These are phyloP conservation scores for Phrynocephalus versicolor DNA, from an alignment of 2,113 vertebrate genomes.

Conservation along the genomic window DNA sequence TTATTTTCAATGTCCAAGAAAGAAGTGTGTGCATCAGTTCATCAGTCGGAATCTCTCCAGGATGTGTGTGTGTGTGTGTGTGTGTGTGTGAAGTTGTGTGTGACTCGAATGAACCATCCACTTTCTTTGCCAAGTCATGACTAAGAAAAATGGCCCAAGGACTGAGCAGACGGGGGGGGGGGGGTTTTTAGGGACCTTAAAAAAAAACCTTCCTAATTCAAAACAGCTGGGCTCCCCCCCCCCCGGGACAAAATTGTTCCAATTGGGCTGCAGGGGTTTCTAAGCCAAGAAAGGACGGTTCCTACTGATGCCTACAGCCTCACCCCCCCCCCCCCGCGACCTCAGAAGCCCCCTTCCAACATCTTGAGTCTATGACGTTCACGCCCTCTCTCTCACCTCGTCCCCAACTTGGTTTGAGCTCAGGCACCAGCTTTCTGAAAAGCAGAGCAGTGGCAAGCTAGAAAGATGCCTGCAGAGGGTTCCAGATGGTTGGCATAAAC, in stretches of 20 bases:
- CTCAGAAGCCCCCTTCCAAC: no score
- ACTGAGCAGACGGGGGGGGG: no score
- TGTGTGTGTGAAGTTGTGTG: constrained; percentile 34
- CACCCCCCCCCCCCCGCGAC: no score
- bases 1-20: no score
- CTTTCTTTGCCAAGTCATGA: no score
- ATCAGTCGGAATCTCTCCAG: background rate
- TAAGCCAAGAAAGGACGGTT: background rate
- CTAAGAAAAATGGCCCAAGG: background rate
- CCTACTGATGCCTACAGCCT: no score
- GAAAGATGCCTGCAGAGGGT: background rate
- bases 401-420: background rate
- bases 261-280: no score
- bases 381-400: background rate
- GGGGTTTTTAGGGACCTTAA: background rate
- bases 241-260: background rate
- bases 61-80: background rate
- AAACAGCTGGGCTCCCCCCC: no score
- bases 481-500: background rate
- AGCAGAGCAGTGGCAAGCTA: background rate
- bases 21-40: no score
- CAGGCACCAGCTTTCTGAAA: background rate
- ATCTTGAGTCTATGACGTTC: no score
- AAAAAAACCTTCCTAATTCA: background rate
- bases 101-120: background rate